phyloP scores from a whole-genome alignment of 2,888 invertebrate species.

The Mesorhabditis spiculigera region DNA sequence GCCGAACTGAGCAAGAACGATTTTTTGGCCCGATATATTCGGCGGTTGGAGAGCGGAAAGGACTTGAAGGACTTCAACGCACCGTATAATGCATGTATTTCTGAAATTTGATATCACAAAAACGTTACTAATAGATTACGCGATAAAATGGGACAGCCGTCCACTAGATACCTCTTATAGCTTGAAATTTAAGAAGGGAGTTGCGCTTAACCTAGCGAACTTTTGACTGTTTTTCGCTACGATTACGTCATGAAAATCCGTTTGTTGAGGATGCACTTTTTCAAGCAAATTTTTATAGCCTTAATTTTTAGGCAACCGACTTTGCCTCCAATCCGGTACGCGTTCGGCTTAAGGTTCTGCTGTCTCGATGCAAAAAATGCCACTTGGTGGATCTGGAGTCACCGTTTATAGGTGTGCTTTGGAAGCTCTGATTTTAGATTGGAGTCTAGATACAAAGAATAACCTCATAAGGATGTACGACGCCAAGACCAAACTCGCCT shows the following conservation, averaged over 20 bases:
- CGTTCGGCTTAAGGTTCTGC: background rate
- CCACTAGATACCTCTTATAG: too few species aligned
- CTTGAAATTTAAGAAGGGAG: too few species aligned
- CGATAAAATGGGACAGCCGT: too few species aligned
- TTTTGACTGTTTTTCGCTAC: background rate
- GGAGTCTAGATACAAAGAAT: background rate
- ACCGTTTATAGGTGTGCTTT: background rate
- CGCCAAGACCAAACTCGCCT: slow-evolving; percentile 13
- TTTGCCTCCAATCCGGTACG: too few species aligned
- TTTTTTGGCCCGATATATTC: background rate
- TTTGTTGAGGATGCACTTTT: too few species aligned
- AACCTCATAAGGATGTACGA: slow-evolving; percentile 8
- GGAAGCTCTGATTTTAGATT: background rate
- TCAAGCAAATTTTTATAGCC: too few species aligned
- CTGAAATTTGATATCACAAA: too few species aligned
- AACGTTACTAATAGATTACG: too few species aligned
- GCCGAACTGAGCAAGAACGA: background rate
- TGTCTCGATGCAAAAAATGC: background rate
- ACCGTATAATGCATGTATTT: background rate
- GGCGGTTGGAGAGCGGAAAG: background rate
- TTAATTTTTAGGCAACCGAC: too few species aligned
- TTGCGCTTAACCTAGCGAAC: too few species aligned
- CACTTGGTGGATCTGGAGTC: background rate
- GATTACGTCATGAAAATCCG: background rate
- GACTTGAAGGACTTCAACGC: background rate